Base-by-base conservation (phyloP, 1,140 invertebrate genomes). In the Achatina immaculata region DNA sequence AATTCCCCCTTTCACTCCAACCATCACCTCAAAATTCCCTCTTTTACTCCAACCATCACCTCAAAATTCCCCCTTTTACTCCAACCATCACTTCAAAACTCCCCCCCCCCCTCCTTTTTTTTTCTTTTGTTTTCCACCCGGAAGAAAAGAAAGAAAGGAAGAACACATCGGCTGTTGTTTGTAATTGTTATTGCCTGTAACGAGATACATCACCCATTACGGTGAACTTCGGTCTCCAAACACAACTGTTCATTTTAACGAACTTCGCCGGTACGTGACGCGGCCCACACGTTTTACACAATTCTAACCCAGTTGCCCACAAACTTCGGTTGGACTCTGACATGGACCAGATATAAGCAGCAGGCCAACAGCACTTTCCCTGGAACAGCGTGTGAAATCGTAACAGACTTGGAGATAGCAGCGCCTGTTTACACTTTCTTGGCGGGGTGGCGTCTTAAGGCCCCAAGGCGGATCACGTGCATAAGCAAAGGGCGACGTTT, bases 271-370 rank as follows among this genome's bases (percentile, higher is more conserved):
- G 58, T 62, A 62, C 58, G 58, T 62, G 58, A 62, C n/a, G 58
- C 16, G 28, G 2, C 58, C 58, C 58, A 62, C 58, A 62, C 58
- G 31, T 31, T 62, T 62, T 62, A 62, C 58, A 62, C 58, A 62
- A 62, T 62, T 6, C 58, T 28, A 62, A 62, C 58, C 58, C n/a
- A 28, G 58, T 62, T 31, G 58, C 58, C 58, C 58, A 62, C 58
- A 62, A 34, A 62, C 28, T 62, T 19, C 31, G 6, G 2, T 9
- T 62, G 58, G 58, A 62, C 58, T 28, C 31, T 62, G 58, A 62
- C 58, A 62, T 62, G n/a, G 58, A 62, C 58, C 58, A 62, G 58
- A 28, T 62, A 62, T 62, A 62, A 34, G n/a, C 58, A 62, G 58
- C 58, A 28, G 58, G 19, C 58, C 58, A 62, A 28, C n/a, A 62